Evolutionary conservation across 2,113 vertebrate genomes (phyloP).

Genomic region (Brachyhypopomus occidentalis): DNA sequence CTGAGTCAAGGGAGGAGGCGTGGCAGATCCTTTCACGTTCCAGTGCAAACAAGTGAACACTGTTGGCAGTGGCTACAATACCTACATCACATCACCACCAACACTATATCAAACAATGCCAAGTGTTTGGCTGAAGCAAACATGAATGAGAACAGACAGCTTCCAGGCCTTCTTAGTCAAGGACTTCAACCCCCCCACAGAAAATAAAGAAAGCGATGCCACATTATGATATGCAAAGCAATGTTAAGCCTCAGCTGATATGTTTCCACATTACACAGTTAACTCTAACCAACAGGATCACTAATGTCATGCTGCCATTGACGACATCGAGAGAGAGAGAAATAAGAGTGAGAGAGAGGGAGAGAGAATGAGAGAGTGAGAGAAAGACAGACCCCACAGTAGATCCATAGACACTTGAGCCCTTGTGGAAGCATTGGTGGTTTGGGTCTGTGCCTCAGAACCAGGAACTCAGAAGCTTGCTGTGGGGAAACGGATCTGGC

Average conservation of each 20-base stretch:
- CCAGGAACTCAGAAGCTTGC: neutral
- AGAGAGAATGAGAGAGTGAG: neutral
- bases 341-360: too few species aligned
- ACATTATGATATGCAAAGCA: neutral
- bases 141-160: conserved; percentile 18
- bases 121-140: conserved; percentile 28
- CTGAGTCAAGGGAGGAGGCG: conserved; percentile 34
- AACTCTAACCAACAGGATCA: neutral
- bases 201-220: neutral
- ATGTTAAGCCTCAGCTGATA: neutral
- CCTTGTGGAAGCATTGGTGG: conserved; percentile 17
- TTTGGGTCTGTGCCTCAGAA: conserved; percentile 37
- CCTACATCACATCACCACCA: conserved; percentile 14
- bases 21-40: conserved; percentile 45
- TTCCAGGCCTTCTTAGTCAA: conserved; percentile 16
- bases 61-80: conserved; percentile 34
- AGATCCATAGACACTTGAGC: neutral
- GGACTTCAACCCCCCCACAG: neutral
- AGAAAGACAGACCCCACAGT: neutral
- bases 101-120: conserved; percentile 25
- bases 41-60: conserved; percentile 44
- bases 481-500: conserved; percentile 28
- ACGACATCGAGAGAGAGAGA: too few species aligned
- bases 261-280: neutral
- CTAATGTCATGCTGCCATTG: neutral